These are phyloP conservation scores for Gavialis gangeticus DNA, from an alignment of 2,113 vertebrate species.

Conservation along the genomic window DNA sequence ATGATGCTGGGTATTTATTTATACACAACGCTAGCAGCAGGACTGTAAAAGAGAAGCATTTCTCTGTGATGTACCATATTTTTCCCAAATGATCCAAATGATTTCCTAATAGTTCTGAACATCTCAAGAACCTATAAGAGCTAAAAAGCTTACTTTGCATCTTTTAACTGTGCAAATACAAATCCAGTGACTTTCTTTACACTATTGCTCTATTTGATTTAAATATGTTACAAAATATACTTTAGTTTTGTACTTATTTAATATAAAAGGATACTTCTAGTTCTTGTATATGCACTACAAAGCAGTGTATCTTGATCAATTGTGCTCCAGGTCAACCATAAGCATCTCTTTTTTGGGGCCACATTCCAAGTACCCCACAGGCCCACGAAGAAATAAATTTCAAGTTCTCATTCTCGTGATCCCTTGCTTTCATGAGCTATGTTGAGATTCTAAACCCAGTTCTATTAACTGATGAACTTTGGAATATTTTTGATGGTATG, in stretches of 20 bases:
- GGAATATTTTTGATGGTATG: rapidly evolving
- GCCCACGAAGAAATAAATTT: background rate
- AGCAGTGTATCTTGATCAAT: background rate
- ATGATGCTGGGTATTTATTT: background rate
- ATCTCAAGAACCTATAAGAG: background rate
- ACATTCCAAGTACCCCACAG: background rate
- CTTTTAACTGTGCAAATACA: background rate
- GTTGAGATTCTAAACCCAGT: background rate
- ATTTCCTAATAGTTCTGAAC: background rate
- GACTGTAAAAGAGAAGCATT: background rate
- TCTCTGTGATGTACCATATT: background rate
- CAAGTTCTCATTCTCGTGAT: background rate
- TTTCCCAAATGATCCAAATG: background rate
- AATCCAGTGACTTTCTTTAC: background rate
- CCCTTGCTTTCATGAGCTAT: background rate
- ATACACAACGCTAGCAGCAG: background rate
- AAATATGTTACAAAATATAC: background rate
- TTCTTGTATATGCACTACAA: background rate
- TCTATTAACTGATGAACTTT: background rate
- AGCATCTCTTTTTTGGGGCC: background rate
- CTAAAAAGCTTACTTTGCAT: background rate
- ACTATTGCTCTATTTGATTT: background rate
- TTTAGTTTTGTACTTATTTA: background rate
- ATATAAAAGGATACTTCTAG: background rate
- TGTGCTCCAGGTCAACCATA: background rate